Evolutionary conservation across 1,140 invertebrate genomes (phyloP), one percentile per base, ranked within the genome.

Genomic region (Microplitis mediator): DNA sequence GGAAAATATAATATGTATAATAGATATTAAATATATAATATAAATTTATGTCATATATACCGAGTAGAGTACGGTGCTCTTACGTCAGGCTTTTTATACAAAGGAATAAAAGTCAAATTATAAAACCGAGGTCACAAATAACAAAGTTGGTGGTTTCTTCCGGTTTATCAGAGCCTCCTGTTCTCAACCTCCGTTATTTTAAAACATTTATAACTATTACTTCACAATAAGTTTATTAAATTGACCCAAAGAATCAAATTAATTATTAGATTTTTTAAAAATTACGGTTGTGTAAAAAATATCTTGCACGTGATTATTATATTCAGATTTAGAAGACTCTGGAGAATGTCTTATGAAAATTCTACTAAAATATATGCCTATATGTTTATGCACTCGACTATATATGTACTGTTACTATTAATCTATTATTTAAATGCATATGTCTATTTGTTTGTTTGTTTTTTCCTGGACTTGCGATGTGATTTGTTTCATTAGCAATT

Each of bases 331-430:
- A 79, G 77, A 78, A 82, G 77, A 76, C 75, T 78, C 79, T 71
- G 67, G 72, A 66, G 74, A 23, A 23, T 68, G 34, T 72, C 75
- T 83, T 82, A 81, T 82, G 81, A 79, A 81, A 80, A 75, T 84
- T 81, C 80, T 87, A 86, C 81, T 86, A 87, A 87, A 87, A 87
- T 85, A 85, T 86, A 85, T 76, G 78, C 36, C 80, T 84, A 77
- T 82, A 79, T 82, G 77, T 83, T 84, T 82, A 80, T 80, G 78
- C 14, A 75, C 82, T 73, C 77, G 79, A 78, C 78, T 86, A 85
- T 85, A 84, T 69, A 71, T 84, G 82, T 76, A 79, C 81, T 84
- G 81, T 76, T 79, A 80, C 78, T 82, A 80, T 82, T 82, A 54
- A 13, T 23, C 65, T 78, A 82, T 80, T 81, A 79, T 84, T 81